phyloP scores from a whole-genome alignment of 2,113 vertebrate species.

The human (Homo sapiens) region DNA sequence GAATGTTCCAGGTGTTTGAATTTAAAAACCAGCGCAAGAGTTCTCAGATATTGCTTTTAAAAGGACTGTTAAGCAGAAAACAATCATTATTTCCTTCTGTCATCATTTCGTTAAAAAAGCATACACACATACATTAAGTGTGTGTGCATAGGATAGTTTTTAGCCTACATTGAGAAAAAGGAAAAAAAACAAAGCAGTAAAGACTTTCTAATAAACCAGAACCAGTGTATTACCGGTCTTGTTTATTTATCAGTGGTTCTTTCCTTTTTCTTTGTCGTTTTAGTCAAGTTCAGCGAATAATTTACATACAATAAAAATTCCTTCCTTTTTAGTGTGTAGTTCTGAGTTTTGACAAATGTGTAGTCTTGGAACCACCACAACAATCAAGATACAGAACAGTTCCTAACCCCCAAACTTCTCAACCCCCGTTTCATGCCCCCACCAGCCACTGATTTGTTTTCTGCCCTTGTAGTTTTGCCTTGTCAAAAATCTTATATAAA shows the following conservation, averaged over 20 bases:
- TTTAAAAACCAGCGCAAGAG: slow-evolving; percentile 24
- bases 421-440: accelerated
- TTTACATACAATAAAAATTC: neutral
- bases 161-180: neutral
- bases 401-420: neutral
- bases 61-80: neutral
- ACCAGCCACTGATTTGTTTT: neutral
- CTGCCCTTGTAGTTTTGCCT: neutral
- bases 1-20: neutral
- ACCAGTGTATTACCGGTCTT: neutral
- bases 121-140: neutral
- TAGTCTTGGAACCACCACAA: neutral
- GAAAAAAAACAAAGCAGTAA: neutral
- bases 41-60: neutral
- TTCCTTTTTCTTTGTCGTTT: neutral
- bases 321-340: neutral
- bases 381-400: neutral
- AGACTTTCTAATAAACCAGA: slow-evolving; percentile 8
- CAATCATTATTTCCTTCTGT: neutral
- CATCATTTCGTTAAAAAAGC: neutral
- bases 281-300: neutral
- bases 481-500: neutral
- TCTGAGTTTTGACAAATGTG: neutral
- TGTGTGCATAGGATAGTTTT: neutral
- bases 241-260: neutral